A percentile compares a stretch with the other conserved stretches of the same genome.
phyloP scores from a whole-genome alignment of 1,140 invertebrate species.

The Trissolcus basalis region DNA sequence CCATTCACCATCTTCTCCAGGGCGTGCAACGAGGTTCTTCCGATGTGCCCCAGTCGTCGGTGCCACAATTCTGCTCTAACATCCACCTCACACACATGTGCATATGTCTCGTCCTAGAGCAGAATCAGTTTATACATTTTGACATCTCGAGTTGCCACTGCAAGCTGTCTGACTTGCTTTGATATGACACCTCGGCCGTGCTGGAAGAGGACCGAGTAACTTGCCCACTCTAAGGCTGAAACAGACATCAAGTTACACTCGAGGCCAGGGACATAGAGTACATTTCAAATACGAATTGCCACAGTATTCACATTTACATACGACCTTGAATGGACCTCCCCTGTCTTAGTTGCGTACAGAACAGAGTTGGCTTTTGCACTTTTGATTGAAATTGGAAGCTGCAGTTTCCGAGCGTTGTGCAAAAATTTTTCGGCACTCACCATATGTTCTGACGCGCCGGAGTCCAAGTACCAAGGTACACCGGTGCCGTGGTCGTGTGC shows the following conservation, averaged over 20 bases:
- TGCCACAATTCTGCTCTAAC: conserved; percentile 34
- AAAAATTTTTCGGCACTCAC: too few relatives aligned
- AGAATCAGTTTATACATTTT: background rate
- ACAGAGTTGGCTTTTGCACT: too few relatives aligned
- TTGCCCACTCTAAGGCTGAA: conserved; percentile 27
- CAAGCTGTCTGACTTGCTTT: conserved; percentile 8
- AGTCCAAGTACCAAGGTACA: too few relatives aligned
- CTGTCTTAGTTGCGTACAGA: too few relatives aligned
- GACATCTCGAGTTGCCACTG: conserved; percentile 20
- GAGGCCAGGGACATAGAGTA: conserved; percentile 13
- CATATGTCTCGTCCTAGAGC: too few relatives aligned
- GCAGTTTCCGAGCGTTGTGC: too few relatives aligned
- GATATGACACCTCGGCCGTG: conserved; percentile 15
- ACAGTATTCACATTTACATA: too few relatives aligned
- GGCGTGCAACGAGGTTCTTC: conserved; percentile 41
- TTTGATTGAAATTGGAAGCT: too few relatives aligned
- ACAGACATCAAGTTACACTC: conserved; percentile 48
- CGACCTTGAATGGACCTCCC: too few relatives aligned
- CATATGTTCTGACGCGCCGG: too few relatives aligned
- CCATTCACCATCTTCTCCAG: conserved; percentile 13
- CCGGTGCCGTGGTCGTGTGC: too few relatives aligned
- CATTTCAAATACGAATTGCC: background rate
- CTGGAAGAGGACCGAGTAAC: conserved; percentile 29
- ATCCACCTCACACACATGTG: background rate
- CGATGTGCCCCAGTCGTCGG: conserved; percentile 50